Evolutionary conservation across 2,113 vertebrate species (phyloP).

Genomic region (human (Homo sapiens)): DNA sequence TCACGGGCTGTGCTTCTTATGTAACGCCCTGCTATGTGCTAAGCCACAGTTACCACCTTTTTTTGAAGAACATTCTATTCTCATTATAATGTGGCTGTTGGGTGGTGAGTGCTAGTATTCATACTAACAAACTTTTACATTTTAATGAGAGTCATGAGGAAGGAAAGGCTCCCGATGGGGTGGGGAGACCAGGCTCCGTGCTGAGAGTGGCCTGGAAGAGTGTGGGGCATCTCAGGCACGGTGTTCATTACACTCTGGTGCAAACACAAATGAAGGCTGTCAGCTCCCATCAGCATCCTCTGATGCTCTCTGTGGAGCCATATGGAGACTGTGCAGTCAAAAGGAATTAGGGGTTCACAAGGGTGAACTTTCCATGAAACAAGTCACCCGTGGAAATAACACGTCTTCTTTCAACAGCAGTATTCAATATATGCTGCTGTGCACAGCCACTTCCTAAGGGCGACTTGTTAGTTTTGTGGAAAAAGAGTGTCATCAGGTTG

Average conservation of each 20-base stretch:
- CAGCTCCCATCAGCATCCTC: conserved; percentile 66
- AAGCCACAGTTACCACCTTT: conserved; percentile 11
- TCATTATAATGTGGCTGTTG: conserved; percentile 83
- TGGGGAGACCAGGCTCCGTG: not conserved
- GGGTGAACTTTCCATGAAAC: conserved; percentile 52
- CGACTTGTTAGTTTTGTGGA: not conserved
- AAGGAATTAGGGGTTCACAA: conserved; percentile 49
- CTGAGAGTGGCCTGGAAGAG: not conserved
- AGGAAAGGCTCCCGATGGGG: conserved; percentile 20
- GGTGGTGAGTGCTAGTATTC: conserved; percentile 60
- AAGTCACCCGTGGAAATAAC: conserved; percentile 44
- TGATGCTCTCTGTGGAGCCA: conserved; percentile 38
- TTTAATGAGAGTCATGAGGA: conserved; percentile 75
- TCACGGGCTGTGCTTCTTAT: fast-evolving
- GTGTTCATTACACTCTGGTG: not conserved
- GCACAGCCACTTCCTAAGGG: conserved; percentile 13
- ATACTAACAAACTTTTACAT: conserved; percentile 74
- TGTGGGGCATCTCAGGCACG: not conserved
- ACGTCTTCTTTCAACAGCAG: not conserved
- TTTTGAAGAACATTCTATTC: conserved; percentile 51
- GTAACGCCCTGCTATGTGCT: conserved; percentile 26
- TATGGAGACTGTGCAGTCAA: conserved; percentile 21
- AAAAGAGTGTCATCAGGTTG: not conserved
- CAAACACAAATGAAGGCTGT: conserved; percentile 51
- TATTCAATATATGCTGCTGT: not conserved